These are phyloP conservation scores for Excalfactoria chinensis DNA, from an alignment of 2,113 vertebrate genomes.

Conservation along the genomic window DNA sequence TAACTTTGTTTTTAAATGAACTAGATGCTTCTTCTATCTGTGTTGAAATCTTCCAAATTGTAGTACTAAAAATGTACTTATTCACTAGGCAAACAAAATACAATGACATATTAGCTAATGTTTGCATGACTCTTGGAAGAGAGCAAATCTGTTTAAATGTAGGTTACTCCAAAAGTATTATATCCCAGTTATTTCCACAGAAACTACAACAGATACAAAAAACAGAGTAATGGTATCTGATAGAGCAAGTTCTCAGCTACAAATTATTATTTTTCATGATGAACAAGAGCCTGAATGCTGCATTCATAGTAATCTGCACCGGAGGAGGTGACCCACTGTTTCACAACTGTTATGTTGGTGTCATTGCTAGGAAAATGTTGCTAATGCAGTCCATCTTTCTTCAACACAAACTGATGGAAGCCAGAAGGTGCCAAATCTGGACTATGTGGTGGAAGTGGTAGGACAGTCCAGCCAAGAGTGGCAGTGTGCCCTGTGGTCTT, in stretches of 20 bases:
- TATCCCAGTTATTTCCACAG: background rate
- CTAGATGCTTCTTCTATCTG: background rate
- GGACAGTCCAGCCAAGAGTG: background rate
- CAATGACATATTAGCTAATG: background rate
- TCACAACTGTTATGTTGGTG: background rate
- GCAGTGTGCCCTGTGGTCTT: background rate
- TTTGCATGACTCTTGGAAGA: background rate
- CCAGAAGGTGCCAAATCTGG: background rate
- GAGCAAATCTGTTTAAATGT: background rate
- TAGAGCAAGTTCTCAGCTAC: background rate
- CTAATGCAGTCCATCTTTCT: background rate
- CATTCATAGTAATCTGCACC: background rate
- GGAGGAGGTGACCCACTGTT: background rate
- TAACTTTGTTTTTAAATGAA: background rate
- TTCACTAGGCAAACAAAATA: background rate
- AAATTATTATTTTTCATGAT: background rate
- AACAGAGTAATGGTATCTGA: background rate
- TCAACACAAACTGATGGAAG: background rate
- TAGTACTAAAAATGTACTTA: background rate
- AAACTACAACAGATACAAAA: background rate
- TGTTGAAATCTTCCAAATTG: background rate
- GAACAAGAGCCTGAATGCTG: background rate
- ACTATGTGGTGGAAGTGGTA: background rate
- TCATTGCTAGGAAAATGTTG: background rate
- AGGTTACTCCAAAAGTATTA: background rate